Base-by-base conservation (phyloP, 1,140 invertebrate genomes). In the Meloidogyne hapla region DNA sequence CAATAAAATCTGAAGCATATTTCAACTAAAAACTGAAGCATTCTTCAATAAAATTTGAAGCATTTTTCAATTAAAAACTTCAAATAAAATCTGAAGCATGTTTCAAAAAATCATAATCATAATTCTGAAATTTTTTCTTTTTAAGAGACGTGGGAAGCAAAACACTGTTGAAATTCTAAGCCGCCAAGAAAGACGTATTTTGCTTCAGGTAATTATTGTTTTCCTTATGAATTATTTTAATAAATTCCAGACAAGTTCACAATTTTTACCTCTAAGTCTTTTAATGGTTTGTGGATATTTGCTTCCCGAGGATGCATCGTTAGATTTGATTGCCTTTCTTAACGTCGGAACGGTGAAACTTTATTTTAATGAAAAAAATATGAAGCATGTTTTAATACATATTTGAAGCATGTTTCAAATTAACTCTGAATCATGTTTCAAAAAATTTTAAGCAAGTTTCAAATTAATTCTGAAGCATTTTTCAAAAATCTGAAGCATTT, bases 241-340 rank as follows among this genome's bases (percentile, higher is more conserved):
- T 56, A 8, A 56, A 8, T 56, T 56, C 8, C 1, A 56, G 48
- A 56, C 48, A n/a, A 56, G 18, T 21, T 56, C n/a, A 56, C 48
- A 56, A 21, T 56, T 56, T 21, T 6, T 56, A 1, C 48, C 48
- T n/a, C 18, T 56, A 56, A 56, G 48, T 56, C 18, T 56, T 21
- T 56, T 56, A 56, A 56, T 56, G 48, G n/a, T 56, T n/a, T 21
- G 12, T n/a, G 48, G 48, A 6, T 56, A 56, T 56, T 56, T 56
- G n/a, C n/a, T 56, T 1, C 48, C 48, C 18, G 6, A n/a, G n/a
- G 18, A 56, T 56, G 48, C 48, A 6, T n/a, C 48, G 8, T 9
- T 56, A 56, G 48, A 56, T n/a, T n/a, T 56, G 48, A 56, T 56
- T 56, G 48, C 48, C 6, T 56, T n/a, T 56, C 48, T 56, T n/a